Percentiles rank a stretch among this genome's conserved stretches.
phyloP scores from a whole-genome alignment of 2,888 invertebrate species.

The Bhutanitis thaidina region DNA sequence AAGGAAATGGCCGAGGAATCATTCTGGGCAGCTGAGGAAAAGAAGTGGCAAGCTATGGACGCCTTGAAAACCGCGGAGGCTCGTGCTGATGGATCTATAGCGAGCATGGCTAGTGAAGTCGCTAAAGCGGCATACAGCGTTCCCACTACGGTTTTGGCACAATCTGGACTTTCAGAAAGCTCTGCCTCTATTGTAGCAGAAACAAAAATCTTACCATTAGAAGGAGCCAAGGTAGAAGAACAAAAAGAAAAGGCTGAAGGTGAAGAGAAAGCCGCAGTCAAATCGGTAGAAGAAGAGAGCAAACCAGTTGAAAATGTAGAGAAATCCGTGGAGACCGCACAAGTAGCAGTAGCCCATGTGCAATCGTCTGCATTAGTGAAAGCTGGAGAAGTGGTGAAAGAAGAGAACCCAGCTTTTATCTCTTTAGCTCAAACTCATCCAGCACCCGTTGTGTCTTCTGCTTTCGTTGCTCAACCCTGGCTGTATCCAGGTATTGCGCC shows the following conservation, averaged over 20 bases:
- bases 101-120: conserved; percentile 39
- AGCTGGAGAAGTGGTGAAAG: conserved; percentile 7
- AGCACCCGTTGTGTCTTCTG: not conserved
- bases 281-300: conserved; percentile 27
- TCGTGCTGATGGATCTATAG: conserved; percentile 49
- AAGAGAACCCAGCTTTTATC: not conserved
- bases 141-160: conserved; percentile 12
- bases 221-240: conserved; percentile 12
- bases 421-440: conserved; percentile 8
- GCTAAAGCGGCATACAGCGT: conserved; percentile 37
- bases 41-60: conserved; percentile 64
- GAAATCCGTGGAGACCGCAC: conserved; percentile 27
- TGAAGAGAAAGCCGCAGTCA: conserved; percentile 30
- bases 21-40: conserved; percentile 56
- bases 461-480: conserved; percentile 10
- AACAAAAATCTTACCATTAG: conserved; percentile 17
- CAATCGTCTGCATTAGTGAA: conserved; percentile 20
- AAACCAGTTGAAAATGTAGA: conserved; percentile 20
- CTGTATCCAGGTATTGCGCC: conserved; percentile 12
- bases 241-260: conserved; percentile 28
- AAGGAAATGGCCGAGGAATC: conserved; percentile 40
- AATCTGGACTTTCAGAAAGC: conserved; percentile 19
- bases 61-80: conserved; percentile 58
- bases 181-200: conserved; percentile 24
- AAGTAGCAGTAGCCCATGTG: conserved; percentile 29